Percentiles rank a stretch among this genome's conserved stretches.
phyloP scores from a whole-genome alignment of 2,113 vertebrate species.

The Colaptes auratus region DNA sequence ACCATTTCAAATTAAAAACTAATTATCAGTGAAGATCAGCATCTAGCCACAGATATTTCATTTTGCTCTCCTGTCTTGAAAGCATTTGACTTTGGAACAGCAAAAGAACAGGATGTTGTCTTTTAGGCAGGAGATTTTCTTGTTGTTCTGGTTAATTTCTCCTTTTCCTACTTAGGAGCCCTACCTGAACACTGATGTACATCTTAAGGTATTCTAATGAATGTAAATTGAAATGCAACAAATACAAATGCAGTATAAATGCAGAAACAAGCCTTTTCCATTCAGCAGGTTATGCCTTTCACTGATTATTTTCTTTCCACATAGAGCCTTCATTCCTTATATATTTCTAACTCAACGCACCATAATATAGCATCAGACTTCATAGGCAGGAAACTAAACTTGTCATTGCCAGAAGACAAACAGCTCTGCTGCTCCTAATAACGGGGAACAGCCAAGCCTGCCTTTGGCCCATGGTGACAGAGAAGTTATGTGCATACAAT shows the following conservation, averaged over 20 bases:
- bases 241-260: not conserved
- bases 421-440: not conserved
- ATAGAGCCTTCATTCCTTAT: not conserved
- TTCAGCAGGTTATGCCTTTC: not conserved
- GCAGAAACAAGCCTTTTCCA: not conserved
- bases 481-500: not conserved
- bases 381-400: not conserved
- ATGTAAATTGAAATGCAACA: not conserved
- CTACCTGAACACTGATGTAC: not conserved
- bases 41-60: not conserved
- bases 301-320: not conserved
- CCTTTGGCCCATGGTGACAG: not conserved
- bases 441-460: not conserved
- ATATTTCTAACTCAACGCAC: not conserved
- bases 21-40: constrained; percentile 25
- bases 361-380: not conserved
- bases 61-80: not conserved
- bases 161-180: not conserved
- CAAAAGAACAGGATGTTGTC: not conserved
- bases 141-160: not conserved
- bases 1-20: constrained; percentile 34
- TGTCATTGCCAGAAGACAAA: not conserved
- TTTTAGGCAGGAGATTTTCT: not conserved
- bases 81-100: not conserved
- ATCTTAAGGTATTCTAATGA: not conserved